Evolutionary conservation across 1,140 invertebrate genomes (phyloP).

Genomic region (Apis florea): DNA sequence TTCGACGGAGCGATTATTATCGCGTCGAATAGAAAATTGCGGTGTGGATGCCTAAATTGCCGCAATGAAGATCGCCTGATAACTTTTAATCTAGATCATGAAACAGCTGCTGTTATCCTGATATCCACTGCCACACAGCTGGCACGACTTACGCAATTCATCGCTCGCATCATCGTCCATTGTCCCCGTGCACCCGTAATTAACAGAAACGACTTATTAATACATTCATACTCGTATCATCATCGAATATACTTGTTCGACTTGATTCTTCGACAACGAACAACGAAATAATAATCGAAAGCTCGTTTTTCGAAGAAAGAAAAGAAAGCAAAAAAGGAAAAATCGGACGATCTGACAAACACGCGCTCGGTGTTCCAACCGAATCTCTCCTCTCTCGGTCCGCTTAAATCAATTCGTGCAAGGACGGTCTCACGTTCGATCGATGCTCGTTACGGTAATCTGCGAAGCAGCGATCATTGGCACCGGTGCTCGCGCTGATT

Average conservation of each 20-base stretch:
- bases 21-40: neutral
- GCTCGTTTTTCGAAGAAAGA: no score
- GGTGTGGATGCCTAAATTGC: conserved; percentile 8
- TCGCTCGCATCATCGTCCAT: conserved; percentile 1
- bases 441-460: conserved; percentile 9
- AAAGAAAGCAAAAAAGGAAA: neutral
- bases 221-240: neutral
- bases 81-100: conserved; percentile 39
- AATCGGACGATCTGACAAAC: neutral
- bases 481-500: conserved; percentile 43
- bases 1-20: neutral
- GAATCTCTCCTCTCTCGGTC: conserved; percentile 1
- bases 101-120: conserved; percentile 38
- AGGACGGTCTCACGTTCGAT: conserved; percentile 29
- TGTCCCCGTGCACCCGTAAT: conserved; percentile 6
- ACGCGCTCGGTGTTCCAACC: neutral
- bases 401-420: conserved; percentile 9
- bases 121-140: conserved; percentile 19
- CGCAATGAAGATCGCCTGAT: conserved; percentile 37
- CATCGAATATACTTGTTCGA: neutral
- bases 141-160: conserved; percentile 36
- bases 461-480: conserved; percentile 40
- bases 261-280: neutral
- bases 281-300: no score
- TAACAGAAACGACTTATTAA: conserved; percentile 20